Evolutionary conservation across 2,797 vertebrate species (phyloP), one percentile per base, ranked within the genome.

Genomic region (Pseudochirops cupreus): DNA sequence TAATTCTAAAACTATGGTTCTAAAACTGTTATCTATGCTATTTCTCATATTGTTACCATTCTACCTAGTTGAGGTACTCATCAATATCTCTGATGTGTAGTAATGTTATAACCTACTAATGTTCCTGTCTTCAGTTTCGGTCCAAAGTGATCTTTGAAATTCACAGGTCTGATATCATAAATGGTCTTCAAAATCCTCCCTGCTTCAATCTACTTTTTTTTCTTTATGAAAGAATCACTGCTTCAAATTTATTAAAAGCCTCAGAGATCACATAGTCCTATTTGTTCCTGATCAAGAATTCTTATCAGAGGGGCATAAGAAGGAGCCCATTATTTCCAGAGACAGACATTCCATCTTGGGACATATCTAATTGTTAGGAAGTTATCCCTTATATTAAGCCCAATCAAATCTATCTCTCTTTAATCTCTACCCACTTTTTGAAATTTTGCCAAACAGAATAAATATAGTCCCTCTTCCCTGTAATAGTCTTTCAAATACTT

Each of bases 401-500:
- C 33, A 74, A 39, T 3, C 62, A 39, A 74, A 74, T 74, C 16
- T 74, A 14, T 74, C 33, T 74, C 16, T 74, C 62, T 74, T 59
- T 31, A 59, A 31, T 12, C 58, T 59, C 29, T 11, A 31, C 14
- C 14, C 16, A 74, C 4, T 74, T n/a, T 74, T n/a, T 74, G 16
- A 74, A 74, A n/a, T 74, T n/a, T 39, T 74, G 14, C n/a, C 62
- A 74, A 74, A 18, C 62, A 74, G 62, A 67, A 39, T 21, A 93
- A 92, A 0, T 56, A 1, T 90, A 53, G 46, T 59, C 11, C 54
- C 0, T 39, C 92, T 53, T 33, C 0, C 54, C 28, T 4, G 57
- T 50, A 12, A 33, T 87, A 74, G n/a, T 74, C 29, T 96, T 91
- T 90, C 87, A 74, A 58, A 29, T 31, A 91, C 14, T 90, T 56